phyloP scores from a whole-genome alignment of 2,113 vertebrate genomes.

The Pachyramphus minor region DNA sequence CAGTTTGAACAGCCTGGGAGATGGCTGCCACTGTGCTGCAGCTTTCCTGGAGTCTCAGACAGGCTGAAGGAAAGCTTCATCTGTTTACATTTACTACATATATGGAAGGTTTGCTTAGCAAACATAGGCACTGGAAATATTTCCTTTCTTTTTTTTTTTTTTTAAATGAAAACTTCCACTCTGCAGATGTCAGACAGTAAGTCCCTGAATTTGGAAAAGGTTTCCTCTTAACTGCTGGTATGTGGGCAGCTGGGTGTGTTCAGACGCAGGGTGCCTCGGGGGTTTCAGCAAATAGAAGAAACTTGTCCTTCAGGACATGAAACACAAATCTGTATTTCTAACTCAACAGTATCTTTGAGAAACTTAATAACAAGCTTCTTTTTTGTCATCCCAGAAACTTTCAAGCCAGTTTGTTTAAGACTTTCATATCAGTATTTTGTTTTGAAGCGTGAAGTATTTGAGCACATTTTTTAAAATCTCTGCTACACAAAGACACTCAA shows the following conservation, averaged over 20 bases:
- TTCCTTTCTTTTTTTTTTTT: neutral
- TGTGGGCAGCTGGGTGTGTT: neutral
- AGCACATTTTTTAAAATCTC: neutral
- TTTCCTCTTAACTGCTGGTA: neutral
- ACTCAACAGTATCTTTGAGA: neutral
- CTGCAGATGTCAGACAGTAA: neutral
- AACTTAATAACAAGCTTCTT: neutral
- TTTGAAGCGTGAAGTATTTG: neutral
- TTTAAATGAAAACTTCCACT: neutral
- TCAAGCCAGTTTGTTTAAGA: neutral
- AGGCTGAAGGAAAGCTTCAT: neutral
- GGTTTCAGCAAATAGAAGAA: neutral
- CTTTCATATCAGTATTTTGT: neutral
- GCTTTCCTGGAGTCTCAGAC: neutral
- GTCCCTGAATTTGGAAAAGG: neutral
- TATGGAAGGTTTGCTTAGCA: constrained; percentile 2
- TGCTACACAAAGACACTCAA: neutral
- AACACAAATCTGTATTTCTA: neutral
- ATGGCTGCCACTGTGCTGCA: neutral
- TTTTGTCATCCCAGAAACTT: neutral
- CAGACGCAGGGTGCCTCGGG: neutral
- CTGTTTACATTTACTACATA: neutral
- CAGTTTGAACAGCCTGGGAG: neutral
- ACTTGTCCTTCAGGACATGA: neutral
- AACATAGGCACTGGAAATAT: neutral